Evolutionary conservation across 2,113 vertebrate genomes (phyloP), one percentile per base, ranked within the genome.

Genomic region (Malurus melanocephalus): DNA sequence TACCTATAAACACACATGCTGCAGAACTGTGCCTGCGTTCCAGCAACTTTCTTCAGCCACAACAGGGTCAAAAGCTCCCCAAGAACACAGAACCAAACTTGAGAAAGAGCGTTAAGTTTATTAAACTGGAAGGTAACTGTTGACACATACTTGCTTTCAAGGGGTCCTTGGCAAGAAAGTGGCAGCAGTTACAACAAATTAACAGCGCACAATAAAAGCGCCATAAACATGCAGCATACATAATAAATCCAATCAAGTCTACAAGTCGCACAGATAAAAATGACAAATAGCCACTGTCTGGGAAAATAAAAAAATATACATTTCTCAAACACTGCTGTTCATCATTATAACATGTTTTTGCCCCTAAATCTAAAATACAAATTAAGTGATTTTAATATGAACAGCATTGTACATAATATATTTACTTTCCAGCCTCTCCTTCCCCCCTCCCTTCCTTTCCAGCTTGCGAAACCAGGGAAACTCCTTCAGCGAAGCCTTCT

Each of bases 181-280:
- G 78, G 94, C 94, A 92, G 95, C 95, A 96, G 97, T 97, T 97
- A 97, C 95, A 96, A 96, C 96, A 97, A 98, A 97, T 97, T 97
- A 97, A 97, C 97, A 97, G 95, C 94, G 81, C 93, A 97, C 91
- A 97, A 97, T 97, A 98, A 97, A 98, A 97, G 94, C 42, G 96
- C 95, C 96, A 97, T 97, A 97, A 97, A 97, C 96, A 97, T 94
- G 96, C 74, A 87, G 96, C 92, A 95, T 96, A 96, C 94, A 91
- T 96, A 97, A 97, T 97, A 98, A 98, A 97, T 97, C 96, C 93
- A 95, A 96, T 95, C 96, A 96, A 96, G 93, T 90, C 96, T 96
- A 93, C 93, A 95, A 95, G 93, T 94, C 80, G 2, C 91, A 86
- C 92, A 96, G 96, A 98, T 98, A 97, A 97, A 98, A 97, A 96